phyloP scores from a whole-genome alignment of 2,888 invertebrate species.

The Sepioteuthis lessoniana region DNA sequence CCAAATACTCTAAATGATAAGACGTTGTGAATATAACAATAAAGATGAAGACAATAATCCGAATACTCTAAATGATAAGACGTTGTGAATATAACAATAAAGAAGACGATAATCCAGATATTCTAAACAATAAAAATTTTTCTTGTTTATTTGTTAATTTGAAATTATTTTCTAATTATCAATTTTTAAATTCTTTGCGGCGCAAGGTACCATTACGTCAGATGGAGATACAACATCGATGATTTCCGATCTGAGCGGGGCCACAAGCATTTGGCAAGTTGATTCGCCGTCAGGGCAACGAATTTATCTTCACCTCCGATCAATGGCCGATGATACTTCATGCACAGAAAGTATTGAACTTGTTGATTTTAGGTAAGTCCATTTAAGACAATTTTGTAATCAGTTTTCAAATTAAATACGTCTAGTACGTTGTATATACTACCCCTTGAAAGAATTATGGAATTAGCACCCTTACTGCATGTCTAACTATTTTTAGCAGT shows the following conservation, averaged over 20 bases:
- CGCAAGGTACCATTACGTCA: slow-evolving; percentile 35
- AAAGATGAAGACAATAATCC: no score
- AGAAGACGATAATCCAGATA: no score
- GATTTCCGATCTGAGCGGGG: slow-evolving; percentile 41
- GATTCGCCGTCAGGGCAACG: slow-evolving; percentile 46
- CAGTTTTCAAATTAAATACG: no score
- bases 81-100: no score
- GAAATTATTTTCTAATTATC: background rate
- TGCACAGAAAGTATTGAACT: slow-evolving; percentile 47
- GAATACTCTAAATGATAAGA: no score
- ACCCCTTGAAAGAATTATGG: no score
- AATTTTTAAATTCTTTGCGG: background rate
- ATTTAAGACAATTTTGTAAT: background rate
- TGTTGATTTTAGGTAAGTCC: slow-evolving; percentile 43
- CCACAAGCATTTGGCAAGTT: slow-evolving; percentile 47
- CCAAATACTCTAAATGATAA: no score
- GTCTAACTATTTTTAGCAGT: no score
- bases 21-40: no score
- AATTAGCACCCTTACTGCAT: no score
- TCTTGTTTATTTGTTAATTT: background rate
- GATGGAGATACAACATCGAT: slow-evolving; percentile 39
- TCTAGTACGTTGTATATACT: no score
- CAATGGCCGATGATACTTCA: background rate
- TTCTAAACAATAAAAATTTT: no score
- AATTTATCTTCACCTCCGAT: slow-evolving; percentile 44